A percentile compares a stretch with the other conserved stretches of the same genome.
Evolutionary conservation across 2,888 invertebrate species (phyloP).

Genomic region (Nephrotoma flavescens): DNA sequence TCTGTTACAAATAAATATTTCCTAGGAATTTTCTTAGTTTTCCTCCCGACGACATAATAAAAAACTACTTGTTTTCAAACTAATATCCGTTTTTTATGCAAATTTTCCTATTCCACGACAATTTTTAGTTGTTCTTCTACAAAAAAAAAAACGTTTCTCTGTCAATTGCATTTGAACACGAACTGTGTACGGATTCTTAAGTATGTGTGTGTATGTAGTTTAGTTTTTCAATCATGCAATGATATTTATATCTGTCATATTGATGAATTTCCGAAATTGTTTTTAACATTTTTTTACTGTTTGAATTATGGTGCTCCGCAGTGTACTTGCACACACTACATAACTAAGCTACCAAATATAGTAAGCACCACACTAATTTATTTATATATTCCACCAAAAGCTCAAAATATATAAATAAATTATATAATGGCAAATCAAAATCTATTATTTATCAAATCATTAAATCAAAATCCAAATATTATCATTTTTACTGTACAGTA

Average conservation of each 20-base stretch:
- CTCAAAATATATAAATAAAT: background rate
- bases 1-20: background rate
- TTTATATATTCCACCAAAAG: background rate
- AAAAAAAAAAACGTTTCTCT: background rate
- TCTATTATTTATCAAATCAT: background rate
- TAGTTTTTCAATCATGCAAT: background rate
- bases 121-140: background rate
- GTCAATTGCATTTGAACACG: background rate
- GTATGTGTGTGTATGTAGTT: background rate
- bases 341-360: background rate
- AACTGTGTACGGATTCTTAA: background rate
- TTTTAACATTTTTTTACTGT: background rate
- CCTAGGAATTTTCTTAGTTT: background rate
- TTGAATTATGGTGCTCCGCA: background rate
- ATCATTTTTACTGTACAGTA: background rate
- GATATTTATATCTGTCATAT: background rate
- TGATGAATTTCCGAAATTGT: background rate
- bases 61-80: background rate
- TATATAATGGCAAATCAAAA: background rate
- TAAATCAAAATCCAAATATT: background rate
- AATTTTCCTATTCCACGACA: background rate
- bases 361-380: background rate
- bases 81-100: background rate
- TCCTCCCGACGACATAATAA: background rate
- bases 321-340: background rate